These are phyloP conservation scores for Diplazon laetatorius DNA, from an alignment of 2,888 invertebrate genomes.

Conservation along the genomic window DNA sequence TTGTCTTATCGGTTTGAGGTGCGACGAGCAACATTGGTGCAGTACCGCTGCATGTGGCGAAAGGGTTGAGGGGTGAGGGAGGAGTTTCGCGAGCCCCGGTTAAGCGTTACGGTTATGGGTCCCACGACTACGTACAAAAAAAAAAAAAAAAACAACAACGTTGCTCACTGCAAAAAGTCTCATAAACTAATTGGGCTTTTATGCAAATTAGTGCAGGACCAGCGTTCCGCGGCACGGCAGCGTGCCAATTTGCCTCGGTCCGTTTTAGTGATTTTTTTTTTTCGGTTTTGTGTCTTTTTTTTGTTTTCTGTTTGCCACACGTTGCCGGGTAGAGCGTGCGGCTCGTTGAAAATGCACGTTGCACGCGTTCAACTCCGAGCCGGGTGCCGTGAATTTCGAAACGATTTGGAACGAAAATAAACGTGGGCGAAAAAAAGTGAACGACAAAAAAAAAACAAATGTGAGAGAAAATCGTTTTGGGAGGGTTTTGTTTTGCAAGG, in stretches of 20 bases:
- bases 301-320: constrained; percentile 5
- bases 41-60: constrained; percentile 9
- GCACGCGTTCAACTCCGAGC: constrained; percentile 48
- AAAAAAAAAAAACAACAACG: background rate
- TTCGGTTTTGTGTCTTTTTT: too few relatives aligned
- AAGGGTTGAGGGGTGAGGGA: too few relatives aligned
- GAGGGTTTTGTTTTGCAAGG: background rate
- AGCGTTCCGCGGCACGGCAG: constrained; percentile 58
- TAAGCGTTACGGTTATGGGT: constrained; percentile 21
- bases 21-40: background rate
- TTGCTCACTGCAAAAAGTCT: constrained; percentile 59
- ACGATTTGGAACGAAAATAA: constrained; percentile 8
- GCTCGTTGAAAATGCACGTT: constrained; percentile 39
- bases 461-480: constrained; percentile 27
- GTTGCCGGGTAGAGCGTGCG: constrained; percentile 35
- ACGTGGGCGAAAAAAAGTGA: background rate
- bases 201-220: constrained; percentile 66
- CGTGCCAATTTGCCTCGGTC: constrained; percentile 67
- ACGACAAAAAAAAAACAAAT: constrained; percentile 27
- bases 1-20: background rate
- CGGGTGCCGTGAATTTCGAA: constrained; percentile 52
- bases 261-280: constrained; percentile 60
- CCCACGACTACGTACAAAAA: constrained; percentile 24
- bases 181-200: constrained; percentile 69
- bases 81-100: too few relatives aligned